Evolutionary conservation across 2,888 invertebrate species (phyloP), one percentile per base, ranked within the genome.

Genomic region (Acanthosepion esculentum): DNA sequence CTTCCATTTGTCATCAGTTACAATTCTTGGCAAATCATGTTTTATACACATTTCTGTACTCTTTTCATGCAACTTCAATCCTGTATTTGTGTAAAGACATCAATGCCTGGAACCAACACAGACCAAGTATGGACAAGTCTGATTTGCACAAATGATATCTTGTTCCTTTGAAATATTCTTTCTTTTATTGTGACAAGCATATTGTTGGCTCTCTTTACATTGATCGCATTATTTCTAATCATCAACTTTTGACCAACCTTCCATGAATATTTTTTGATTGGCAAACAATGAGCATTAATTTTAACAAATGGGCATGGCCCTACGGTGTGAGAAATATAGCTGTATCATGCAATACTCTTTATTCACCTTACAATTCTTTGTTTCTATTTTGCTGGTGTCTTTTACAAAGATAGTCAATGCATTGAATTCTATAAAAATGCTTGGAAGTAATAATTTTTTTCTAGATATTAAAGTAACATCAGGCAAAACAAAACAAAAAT

Each of bases 161-260:
- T 20, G 23, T 23, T 20, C 59, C 59, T 59, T 59, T 59, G 78
- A 78, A n/a, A 33, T n/a, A 78, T n/a, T 78, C 78, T n/a, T 78
- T 78, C 78, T n/a, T 78, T 78, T n/a, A 78, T 78, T 78, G 78
- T 12, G 15, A n/a, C n/a, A 12, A 23, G 78, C 78, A 78, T 78
- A 78, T n/a, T 78, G 78, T 78, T 78, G 15, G n/a, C 18, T n/a
- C 15, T n/a, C 78, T 78, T 33, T 33, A 33, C 15, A n/a, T n/a
- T n/a, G 78, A 78, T 78, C 78, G 12, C 78, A 78, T 78, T 78
- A 78, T 78, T 78, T 18, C n/a, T 78, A 78, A 78, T 78, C 78
- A 78, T 78, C 78, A n/a, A 78, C 78, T 78, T 78, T 78, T 78
- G 78, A 78, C 78, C 78, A 78, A 78, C n/a, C 78, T 78, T 78